Evolutionary conservation across 1,140 invertebrate genomes (phyloP), one percentile per base, ranked within the genome.

Genomic region (Lepidurus arcticus): DNA sequence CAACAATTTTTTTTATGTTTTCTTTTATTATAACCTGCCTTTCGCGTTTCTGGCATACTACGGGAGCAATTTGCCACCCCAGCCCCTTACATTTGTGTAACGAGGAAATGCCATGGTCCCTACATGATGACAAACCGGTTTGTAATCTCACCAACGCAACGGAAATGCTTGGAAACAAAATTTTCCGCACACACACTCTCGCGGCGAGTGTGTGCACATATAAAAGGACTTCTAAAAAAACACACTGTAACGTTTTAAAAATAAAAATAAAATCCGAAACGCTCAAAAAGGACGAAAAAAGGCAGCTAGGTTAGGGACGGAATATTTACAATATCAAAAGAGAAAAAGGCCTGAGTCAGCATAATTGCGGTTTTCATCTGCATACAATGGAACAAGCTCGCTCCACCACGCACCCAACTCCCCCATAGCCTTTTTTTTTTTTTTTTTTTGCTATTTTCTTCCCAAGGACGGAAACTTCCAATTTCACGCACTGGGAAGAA

Each of bases 321-420:
- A 34, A 34, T 34, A 34, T 34, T 34, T 65, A 65, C 53, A 21
- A 65, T 65, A 65, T 65, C 53, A 65, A 65, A 65, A 65, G 21
- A 16, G 16, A 13, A 16, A 34, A n/a, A 16, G 21, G 53, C 53
- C 53, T 65, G 53, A 65, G 53, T 65, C 53, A 65, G 53, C 53
- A 65, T 65, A 65, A 65, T 65, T 65, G 53, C 53, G 53, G 53
- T 21, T 65, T 65, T 21, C 53, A 65, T 65, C 53, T 65, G 10
- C 53, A 65, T 65, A 65, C 53, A 65, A 65, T 65, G 3, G 53
- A 65, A 65, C 53, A 65, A 65, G 53, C 13, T 16, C 53, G 21
- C 53, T 21, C 16, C 53, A 16, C 21, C 53, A 21, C 7, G 21
- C 53, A 65, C 53, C 16, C 21, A 65, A 65, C 5, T 21, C 21